These are phyloP conservation scores for Tiliacea aurago DNA, from an alignment of 2,888 invertebrate genomes.

Conservation along the genomic window DNA sequence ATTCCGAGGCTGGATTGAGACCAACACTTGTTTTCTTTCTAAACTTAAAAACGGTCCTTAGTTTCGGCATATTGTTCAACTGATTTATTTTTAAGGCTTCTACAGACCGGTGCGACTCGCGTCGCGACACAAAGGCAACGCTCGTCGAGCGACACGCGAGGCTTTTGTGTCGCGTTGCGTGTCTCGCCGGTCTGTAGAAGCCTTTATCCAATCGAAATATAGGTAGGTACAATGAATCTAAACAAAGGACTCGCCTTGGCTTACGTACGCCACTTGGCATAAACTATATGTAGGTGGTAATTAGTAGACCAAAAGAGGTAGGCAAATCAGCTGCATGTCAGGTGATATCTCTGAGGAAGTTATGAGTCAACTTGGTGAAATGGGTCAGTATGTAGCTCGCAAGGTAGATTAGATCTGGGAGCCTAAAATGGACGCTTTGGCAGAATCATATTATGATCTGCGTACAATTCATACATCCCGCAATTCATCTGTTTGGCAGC, in stretches of 20 bases:
- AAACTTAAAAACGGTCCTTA: neutral
- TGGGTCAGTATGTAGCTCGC: constrained; percentile 37
- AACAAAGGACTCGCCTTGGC: neutral
- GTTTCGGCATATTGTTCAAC: neutral
- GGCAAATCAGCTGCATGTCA: neutral
- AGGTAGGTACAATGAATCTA: too few relatives aligned
- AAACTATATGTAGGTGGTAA: neutral
- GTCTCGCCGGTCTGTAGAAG: too few relatives aligned
- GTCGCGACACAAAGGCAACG: too few relatives aligned
- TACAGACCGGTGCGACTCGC: too few relatives aligned
- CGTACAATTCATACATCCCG: too few relatives aligned
- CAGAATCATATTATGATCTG: too few relatives aligned
- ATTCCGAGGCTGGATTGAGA: neutral
- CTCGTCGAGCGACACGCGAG: too few relatives aligned
- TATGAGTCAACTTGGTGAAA: constrained; percentile 39
- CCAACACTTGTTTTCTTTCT: neutral
- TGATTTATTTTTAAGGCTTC: neutral
- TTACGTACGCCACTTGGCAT: too few relatives aligned
- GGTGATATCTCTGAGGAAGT: constrained; percentile 15
- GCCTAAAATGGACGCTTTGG: too few relatives aligned
- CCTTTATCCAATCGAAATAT: too few relatives aligned
- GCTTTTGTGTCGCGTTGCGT: too few relatives aligned
- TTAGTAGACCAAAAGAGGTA: neutral
- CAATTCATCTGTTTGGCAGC: too few relatives aligned
- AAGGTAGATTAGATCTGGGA: constrained; percentile 32